phyloP scores from a whole-genome alignment of 2,797 vertebrate genomes.

The Helicolenus hilgendorfi region DNA sequence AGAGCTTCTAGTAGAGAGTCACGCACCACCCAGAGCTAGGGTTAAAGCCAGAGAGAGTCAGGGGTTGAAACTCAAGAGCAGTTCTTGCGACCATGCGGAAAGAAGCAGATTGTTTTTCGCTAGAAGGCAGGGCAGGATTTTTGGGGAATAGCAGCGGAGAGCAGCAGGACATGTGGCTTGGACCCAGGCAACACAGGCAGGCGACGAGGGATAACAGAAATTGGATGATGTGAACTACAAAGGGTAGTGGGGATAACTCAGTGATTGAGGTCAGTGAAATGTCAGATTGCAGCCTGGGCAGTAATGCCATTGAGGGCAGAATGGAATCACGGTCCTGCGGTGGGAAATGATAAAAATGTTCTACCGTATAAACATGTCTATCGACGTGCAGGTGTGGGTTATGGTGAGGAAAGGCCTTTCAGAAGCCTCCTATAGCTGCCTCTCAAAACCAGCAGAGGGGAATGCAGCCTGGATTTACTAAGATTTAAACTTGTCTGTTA shows the following conservation, averaged over 20 bases:
- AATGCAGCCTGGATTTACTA: neutral
- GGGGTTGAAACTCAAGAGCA: constrained; percentile 23
- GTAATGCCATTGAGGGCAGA: neutral
- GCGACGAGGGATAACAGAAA: constrained; percentile 28
- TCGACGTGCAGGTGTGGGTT: neutral
- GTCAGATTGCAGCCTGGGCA: constrained; percentile 49
- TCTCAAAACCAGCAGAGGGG: neutral
- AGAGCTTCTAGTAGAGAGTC: constrained; percentile 6
- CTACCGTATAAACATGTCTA: neutral
- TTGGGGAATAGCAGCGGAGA: constrained; percentile 12
- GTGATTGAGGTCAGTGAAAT: constrained; percentile 64
- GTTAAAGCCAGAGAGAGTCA: constrained; percentile 14
- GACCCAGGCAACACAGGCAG: neutral
- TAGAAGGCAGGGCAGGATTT: constrained; percentile 28
- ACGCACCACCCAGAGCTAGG: constrained; percentile 1
- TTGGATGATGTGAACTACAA: constrained; percentile 45
- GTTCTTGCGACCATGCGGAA: constrained; percentile 46
- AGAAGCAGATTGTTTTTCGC: constrained; percentile 37
- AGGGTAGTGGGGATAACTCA: constrained; percentile 18
- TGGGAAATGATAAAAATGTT: constrained; percentile 3
- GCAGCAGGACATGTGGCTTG: constrained; percentile 12
- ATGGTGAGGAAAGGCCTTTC: neutral
- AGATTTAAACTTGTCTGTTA: neutral
- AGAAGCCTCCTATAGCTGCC: neutral
- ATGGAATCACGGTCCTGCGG: neutral